These are phyloP conservation scores for Anas bahamensis DNA, from an alignment of 2,797 vertebrate species.

Conservation along the genomic window DNA sequence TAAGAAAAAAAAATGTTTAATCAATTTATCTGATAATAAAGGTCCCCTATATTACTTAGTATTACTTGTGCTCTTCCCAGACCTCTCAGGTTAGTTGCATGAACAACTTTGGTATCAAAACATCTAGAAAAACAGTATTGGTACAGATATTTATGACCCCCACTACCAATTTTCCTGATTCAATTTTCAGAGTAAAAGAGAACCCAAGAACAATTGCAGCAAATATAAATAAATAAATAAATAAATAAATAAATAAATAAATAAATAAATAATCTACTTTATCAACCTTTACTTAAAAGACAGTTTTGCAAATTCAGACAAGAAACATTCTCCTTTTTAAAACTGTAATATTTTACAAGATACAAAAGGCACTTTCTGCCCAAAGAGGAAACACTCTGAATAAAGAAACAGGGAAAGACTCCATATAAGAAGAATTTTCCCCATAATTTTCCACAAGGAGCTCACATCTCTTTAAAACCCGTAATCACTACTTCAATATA, in stretches of 20 bases:
- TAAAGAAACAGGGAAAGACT: constrained; percentile 33
- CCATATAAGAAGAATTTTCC: constrained; percentile 13
- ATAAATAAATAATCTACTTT: neutral
- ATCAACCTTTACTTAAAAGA: neutral
- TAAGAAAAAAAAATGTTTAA: neutral
- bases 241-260: neutral
- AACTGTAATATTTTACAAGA: neutral
- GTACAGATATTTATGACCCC: neutral
- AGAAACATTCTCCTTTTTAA: neutral
- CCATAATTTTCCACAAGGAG: constrained; percentile 45
- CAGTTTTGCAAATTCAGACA: neutral
- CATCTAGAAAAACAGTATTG: neutral
- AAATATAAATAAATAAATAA: neutral
- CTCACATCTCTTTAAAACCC: constrained; percentile 68
- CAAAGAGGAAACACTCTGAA: constrained; percentile 42
- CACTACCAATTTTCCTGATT: neutral
- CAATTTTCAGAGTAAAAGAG: constrained; percentile 4
- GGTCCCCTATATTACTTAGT: neutral
- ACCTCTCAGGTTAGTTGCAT: neutral
- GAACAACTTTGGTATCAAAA: neutral
- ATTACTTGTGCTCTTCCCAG: neutral
- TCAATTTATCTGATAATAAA: neutral
- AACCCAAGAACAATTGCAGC: neutral
- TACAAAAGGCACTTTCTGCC: neutral
- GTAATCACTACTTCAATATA: constrained; percentile 71